These are phyloP conservation scores for Tympanuchus pallidicinctus DNA, from an alignment of 2,113 vertebrate species.

Conservation along the genomic window DNA sequence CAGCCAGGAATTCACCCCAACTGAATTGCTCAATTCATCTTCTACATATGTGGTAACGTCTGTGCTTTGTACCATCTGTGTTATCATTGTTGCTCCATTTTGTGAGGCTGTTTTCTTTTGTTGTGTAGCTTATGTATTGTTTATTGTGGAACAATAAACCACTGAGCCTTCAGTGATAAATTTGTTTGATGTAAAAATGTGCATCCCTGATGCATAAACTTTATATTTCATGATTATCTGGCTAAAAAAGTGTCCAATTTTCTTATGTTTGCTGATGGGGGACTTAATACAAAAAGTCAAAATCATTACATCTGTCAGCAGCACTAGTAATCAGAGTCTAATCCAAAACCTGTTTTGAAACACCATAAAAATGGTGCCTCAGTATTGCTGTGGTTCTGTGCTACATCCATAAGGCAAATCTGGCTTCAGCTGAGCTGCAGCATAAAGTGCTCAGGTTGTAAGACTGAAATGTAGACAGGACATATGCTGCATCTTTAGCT, in stretches of 20 bases:
- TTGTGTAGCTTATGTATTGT: background rate
- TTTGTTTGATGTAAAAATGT: background rate
- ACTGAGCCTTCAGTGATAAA: background rate
- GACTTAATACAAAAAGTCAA: no score
- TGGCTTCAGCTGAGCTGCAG: background rate
- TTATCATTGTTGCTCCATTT: background rate
- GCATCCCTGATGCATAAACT: background rate
- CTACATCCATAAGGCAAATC: background rate
- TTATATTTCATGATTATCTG: background rate
- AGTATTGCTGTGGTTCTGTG: constrained; percentile 7
- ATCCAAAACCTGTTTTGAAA: background rate
- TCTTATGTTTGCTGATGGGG: background rate
- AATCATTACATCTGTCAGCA: background rate
- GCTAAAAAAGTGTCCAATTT: background rate
- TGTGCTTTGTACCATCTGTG: background rate
- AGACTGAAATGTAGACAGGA: background rate
- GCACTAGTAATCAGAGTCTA: background rate
- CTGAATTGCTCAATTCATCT: background rate
- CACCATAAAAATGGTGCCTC: background rate
- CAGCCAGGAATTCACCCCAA: background rate
- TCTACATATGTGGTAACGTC: background rate
- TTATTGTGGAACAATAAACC: background rate
- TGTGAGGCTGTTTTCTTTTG: background rate
- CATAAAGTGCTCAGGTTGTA: background rate
- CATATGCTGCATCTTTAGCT: background rate